Conservation (phyloP, 1,140 invertebrate species). For the Limonius californicus region DNA sequence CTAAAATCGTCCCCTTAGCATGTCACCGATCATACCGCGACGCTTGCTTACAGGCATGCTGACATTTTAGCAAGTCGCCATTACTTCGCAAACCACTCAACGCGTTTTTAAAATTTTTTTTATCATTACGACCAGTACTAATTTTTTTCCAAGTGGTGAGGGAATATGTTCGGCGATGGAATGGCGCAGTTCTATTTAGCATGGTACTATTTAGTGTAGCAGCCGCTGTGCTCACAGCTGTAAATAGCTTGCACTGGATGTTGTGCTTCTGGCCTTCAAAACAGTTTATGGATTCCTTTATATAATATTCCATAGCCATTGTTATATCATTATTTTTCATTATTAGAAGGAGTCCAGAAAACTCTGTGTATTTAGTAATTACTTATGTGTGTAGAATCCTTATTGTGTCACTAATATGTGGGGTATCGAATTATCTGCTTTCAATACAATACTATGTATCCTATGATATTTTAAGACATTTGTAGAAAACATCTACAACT, state of each 20-base stretch:
- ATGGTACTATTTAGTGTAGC: neutral
- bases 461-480: no score
- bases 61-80: neutral
- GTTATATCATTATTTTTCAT: no score
- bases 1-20: constrained; percentile 29
- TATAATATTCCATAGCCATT: neutral
- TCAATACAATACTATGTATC: no score
- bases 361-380: no score
- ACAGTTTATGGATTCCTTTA: neutral
- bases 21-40: constrained; percentile 3
- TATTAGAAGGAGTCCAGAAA: no score
- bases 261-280: neutral
- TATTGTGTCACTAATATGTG: no score
- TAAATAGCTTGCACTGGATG: constrained; percentile 6
- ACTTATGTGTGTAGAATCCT: no score
- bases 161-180: neutral
- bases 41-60: constrained; percentile 6
- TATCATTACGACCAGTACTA: neutral
- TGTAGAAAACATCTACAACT: neutral
- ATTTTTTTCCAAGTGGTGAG: neutral
- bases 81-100: neutral
- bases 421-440: no score
- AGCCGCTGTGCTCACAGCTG: neutral
- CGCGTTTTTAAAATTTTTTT: neutral
- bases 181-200: constrained; percentile 8